Base-by-base conservation (phyloP, 2,888 invertebrate species). In the Aphidius colemani region DNA sequence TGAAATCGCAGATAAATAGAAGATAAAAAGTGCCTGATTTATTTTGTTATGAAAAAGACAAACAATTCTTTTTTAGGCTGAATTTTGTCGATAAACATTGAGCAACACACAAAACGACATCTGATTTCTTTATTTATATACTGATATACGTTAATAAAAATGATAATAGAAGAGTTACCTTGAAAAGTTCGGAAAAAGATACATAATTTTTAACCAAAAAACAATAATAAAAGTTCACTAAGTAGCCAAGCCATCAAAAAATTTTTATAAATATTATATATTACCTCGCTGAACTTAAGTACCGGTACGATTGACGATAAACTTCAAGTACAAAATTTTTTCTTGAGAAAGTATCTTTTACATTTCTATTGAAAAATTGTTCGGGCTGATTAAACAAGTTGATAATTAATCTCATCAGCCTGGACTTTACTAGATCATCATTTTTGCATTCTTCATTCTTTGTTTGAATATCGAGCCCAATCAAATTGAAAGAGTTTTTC, bases 361-460 rank as follows among this genome's bases (percentile, higher is more conserved):
- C 91, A 77, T 90, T 89, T 53, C 92, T 90, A 46, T 89, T 90
- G 61, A 93, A 78, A 60, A 66, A 65, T 58, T 81, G 80, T 44
- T 72, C 74, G 4, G 75, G 88, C 72, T 89, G 88, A 74, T 88
- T 87, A 76, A 94, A 93, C 80, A 94, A 92, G 61, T 92, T 92
- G 59, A 91, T 90, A 64, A 94, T 89, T 0, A 90, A 89, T 62
- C 86, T 85, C 58, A 94, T 80, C 0, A 93, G 93, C 70, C 90
- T 89, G 0, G 92, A 93, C 76, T 94, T 93, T 0, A 92, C 90
- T n/a, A 94, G 83, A 78, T 94, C 93, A 6, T 93, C 93, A 67
- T 86, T 88, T 63, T 93, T 83, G 72, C 93, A 94, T 68, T 88
- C 90, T 68, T 89, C 85, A 62, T 93, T 93, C 0, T 90, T 86